Conservation (phyloP, 2,113 vertebrate species). For the Suncus etruscus region DNA sequence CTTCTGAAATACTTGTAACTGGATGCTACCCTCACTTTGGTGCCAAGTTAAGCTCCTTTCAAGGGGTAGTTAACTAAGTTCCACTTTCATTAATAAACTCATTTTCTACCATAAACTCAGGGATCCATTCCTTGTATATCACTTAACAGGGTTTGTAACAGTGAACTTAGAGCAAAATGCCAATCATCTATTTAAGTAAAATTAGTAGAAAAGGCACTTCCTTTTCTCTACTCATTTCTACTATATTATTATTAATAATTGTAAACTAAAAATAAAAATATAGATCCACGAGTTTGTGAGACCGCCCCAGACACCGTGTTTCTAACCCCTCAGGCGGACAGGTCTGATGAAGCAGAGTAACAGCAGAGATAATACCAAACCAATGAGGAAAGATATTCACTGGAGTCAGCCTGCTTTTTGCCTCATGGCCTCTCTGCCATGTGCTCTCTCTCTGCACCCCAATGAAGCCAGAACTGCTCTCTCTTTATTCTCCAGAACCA, state of each 20-base stretch:
- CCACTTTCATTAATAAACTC: neutral
- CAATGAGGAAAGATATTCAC: too few species aligned
- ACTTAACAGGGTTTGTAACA: neutral
- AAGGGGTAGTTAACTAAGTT: neutral
- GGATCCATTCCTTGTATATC: neutral
- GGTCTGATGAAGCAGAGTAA: too few species aligned
- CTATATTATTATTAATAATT: constrained; percentile 4
- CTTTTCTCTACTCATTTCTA: constrained; percentile 51
- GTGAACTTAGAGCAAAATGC: constrained; percentile 4
- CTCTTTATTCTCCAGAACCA: too few species aligned
- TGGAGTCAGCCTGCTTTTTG: too few species aligned
- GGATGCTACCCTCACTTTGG: neutral
- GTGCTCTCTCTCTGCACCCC: too few species aligned
- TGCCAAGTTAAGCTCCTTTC: constrained; percentile 57
- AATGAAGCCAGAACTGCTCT: too few species aligned
- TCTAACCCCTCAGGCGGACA: too few species aligned
- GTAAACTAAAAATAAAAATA: too few species aligned
- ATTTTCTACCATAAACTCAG: neutral
- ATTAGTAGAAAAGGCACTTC: neutral
- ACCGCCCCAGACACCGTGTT: too few species aligned
- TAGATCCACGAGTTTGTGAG: too few species aligned
- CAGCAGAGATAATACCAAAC: too few species aligned
- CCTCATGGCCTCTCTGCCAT: too few species aligned
- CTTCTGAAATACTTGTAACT: neutral
- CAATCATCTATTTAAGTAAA: constrained; percentile 21